Evolutionary conservation across 2,797 vertebrate genomes (phyloP).

Genomic region (Epinephelus malabaricus): DNA sequence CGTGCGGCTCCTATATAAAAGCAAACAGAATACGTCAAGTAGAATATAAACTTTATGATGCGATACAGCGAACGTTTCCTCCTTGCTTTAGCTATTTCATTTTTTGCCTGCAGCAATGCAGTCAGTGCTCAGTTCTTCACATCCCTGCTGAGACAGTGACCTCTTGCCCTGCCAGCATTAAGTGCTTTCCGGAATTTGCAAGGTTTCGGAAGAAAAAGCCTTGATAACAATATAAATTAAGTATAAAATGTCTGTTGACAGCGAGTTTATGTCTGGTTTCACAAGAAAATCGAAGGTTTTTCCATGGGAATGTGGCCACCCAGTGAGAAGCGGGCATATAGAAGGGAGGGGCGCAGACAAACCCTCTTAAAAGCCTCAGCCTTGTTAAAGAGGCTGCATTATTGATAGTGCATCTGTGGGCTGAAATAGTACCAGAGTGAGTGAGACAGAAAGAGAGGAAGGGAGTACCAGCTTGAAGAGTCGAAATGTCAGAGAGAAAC

Average conservation of each 20-base stretch:
- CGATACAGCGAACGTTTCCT: background rate
- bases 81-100: conserved; percentile 25
- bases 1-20: conserved; percentile 35
- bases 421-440: conserved; percentile 44
- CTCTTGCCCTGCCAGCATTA: conserved; percentile 32
- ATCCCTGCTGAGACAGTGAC: conserved; percentile 15
- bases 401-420: conserved; percentile 75
- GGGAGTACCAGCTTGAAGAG: conserved; percentile 8
- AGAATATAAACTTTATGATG: conserved; percentile 4
- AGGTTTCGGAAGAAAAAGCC: conserved; percentile 33
- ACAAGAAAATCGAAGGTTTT: conserved; percentile 36
- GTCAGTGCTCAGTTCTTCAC: conserved; percentile 15
- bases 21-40: conserved; percentile 40
- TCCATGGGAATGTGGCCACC: conserved; percentile 50
- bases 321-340: conserved; percentile 33
- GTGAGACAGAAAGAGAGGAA: background rate
- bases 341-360: conserved; percentile 50
- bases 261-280: conserved; percentile 37
- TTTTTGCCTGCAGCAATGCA: conserved; percentile 20
- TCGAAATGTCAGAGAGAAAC: conserved; percentile 16
- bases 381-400: conserved; percentile 75
- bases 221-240: conserved; percentile 39
- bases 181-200: conserved; percentile 22
- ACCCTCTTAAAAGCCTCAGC: conserved; percentile 67
- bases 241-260: conserved; percentile 42